A percentile compares a stretch with the other conserved stretches of the same genome.
These are phyloP conservation scores for Coryphaenoides rupestris DNA, from an alignment of 2,113 vertebrate species.

Conservation along the genomic window DNA sequence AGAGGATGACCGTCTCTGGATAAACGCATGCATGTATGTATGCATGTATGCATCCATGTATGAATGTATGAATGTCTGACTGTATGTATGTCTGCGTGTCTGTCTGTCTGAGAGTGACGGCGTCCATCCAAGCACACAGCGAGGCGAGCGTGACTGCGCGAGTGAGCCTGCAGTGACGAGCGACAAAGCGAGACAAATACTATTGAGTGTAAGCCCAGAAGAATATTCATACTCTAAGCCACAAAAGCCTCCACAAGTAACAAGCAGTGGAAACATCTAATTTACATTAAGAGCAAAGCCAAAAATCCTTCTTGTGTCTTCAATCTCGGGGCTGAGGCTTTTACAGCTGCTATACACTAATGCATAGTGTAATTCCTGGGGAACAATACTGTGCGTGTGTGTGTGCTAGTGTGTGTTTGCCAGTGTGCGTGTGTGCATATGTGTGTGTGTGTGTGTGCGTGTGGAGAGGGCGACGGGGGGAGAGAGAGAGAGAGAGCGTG, in stretches of 20 bases:
- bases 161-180: slow-evolving; percentile 34
- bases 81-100: no score
- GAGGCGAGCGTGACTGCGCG: slow-evolving; percentile 11
- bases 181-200: slow-evolving; percentile 41
- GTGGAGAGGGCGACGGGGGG: slow-evolving; percentile 16
- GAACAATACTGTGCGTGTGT: slow-evolving; percentile 6
- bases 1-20: not conserved
- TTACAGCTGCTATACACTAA: slow-evolving; percentile 13
- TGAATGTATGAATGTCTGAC: slow-evolving; percentile 8
- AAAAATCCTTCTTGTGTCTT: slow-evolving; percentile 38
- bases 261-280: slow-evolving; percentile 50
- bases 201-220: slow-evolving; percentile 30
- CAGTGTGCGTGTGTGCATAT: no score
- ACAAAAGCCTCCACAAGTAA: slow-evolving; percentile 48
- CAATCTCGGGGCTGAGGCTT: slow-evolving; percentile 29
- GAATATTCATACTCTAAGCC: slow-evolving; percentile 44
- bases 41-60: not conserved
- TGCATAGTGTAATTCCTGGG: slow-evolving; percentile 10
- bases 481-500: slow-evolving; percentile 7
- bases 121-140: slow-evolving; percentile 19
- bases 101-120: slow-evolving; percentile 14
- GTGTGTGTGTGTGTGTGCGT: no score
- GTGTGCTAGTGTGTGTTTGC: slow-evolving; percentile 21
- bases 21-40: slow-evolving; percentile 6
- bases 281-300: slow-evolving; percentile 45